A percentile compares a stretch with the other conserved stretches of the same genome.
Conservation (phyloP, 1,140 invertebrate genomes). For the Lasioglossum baleicum region DNA sequence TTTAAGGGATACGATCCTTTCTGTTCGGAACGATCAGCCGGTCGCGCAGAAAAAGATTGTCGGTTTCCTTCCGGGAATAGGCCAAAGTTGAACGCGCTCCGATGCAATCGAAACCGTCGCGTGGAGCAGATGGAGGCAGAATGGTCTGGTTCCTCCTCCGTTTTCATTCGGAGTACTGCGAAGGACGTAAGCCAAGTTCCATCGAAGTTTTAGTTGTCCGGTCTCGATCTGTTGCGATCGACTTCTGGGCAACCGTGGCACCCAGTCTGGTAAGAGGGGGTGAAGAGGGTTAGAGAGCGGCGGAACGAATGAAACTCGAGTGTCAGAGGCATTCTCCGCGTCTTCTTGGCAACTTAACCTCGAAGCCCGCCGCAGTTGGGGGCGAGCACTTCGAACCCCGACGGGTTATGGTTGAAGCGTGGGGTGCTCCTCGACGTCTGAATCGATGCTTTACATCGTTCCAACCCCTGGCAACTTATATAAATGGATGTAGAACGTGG, state of each 20-base stretch:
- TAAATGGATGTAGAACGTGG: neutral
- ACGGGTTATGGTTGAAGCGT: neutral
- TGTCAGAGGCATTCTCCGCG: constrained; percentile 52
- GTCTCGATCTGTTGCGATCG: constrained; percentile 47
- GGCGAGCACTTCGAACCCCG: neutral
- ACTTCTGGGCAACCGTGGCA: constrained; percentile 15
- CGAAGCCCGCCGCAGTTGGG: constrained; percentile 20
- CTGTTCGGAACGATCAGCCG: neutral
- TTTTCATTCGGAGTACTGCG: constrained; percentile 25
- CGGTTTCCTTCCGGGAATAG: neutral
- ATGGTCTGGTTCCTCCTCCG: neutral
- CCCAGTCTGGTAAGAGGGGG: neutral
- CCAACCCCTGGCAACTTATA: neutral
- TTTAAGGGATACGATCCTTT: neutral
- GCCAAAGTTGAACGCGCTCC: neutral
- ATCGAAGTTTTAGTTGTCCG: constrained; percentile 45
- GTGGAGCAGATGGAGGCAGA: neutral
- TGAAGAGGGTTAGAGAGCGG: too few species aligned
- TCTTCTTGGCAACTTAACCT: constrained; percentile 36
- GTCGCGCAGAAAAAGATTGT: neutral
- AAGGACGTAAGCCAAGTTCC: constrained; percentile 46
- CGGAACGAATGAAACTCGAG: constrained; percentile 36
- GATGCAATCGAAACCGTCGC: neutral
- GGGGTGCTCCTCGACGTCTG: neutral
- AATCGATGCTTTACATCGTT: neutral